Conservation (phyloP, 1,140 invertebrate genomes). For the Drosophila subpulchrella region DNA sequence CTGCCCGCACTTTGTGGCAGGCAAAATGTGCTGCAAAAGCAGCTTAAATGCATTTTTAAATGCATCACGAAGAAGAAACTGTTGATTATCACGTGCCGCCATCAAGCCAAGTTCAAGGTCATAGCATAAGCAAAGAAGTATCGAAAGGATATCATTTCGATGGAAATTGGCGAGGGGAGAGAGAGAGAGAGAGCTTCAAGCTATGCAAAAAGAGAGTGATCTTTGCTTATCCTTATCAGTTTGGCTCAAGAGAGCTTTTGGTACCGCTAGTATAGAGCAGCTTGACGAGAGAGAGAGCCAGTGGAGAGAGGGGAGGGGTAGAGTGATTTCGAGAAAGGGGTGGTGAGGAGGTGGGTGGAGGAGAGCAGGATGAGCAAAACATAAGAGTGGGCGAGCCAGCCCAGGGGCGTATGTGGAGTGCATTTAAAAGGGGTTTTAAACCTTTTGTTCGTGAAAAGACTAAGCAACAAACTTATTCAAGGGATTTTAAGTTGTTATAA, state of each 20-base stretch:
- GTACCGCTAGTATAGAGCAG: constrained; percentile 18
- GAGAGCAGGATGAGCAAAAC: background rate
- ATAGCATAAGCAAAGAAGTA: constrained; percentile 47
- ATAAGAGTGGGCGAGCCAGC: constrained; percentile 4
- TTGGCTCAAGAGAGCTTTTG: constrained; percentile 5
- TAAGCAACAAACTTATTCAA: no score
- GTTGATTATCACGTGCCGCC: constrained; percentile 49
- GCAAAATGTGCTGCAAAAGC: constrained; percentile 26
- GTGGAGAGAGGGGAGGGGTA: background rate
- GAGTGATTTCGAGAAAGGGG: background rate
- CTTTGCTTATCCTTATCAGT: constrained; percentile 31
- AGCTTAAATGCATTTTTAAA: constrained; percentile 41
- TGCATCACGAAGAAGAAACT: constrained; percentile 29
- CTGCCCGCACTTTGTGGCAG: constrained; percentile 28
- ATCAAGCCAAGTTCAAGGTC: constrained; percentile 70
- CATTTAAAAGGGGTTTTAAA: background rate
- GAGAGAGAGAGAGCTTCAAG: constrained; percentile 2
- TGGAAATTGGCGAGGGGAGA: background rate
- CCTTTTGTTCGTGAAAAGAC: background rate
- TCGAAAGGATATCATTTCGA: constrained; percentile 19
- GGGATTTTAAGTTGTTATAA: no score
- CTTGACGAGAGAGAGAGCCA: background rate
- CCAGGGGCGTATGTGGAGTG: background rate
- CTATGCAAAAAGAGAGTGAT: constrained; percentile 8
- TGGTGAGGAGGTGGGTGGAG: background rate